These are phyloP conservation scores for Plagodis dolabraria DNA, from an alignment of 2,888 invertebrate species.

Conservation along the genomic window DNA sequence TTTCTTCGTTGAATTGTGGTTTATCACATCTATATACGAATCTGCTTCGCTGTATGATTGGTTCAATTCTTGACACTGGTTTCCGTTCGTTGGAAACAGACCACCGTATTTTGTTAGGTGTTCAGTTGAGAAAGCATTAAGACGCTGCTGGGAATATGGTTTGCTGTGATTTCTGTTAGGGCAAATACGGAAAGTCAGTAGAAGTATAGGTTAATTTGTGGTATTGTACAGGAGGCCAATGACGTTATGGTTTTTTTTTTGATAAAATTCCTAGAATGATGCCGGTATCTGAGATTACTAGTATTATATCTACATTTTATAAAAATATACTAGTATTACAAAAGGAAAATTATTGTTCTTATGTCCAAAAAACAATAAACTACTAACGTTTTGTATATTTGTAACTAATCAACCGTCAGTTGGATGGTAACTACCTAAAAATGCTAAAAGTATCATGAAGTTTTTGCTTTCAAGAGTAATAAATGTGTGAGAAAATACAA, in stretches of 20 bases:
- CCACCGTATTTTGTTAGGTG: conserved; percentile 80
- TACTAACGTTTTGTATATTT: too few relatives aligned
- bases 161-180: conserved; percentile 81
- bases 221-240: conserved; percentile 21
- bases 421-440: too few relatives aligned
- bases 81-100: conserved; percentile 77
- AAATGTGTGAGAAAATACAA: too few relatives aligned
- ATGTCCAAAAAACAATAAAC: too few relatives aligned
- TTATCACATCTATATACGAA: conserved; percentile 77
- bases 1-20: conserved; percentile 66
- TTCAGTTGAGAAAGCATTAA: conserved; percentile 82
- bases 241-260: conserved; percentile 31
- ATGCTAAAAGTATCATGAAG: too few relatives aligned
- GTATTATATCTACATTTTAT: too few relatives aligned
- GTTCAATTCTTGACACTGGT: conserved; percentile 78
- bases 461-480: too few relatives aligned
- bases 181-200: conserved; percentile 68
- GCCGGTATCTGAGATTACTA: too few relatives aligned
- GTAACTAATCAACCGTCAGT: too few relatives aligned
- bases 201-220: conserved; percentile 41
- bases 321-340: too few relatives aligned
- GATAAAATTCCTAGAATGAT: not conserved
- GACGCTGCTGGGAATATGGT: conserved; percentile 83
- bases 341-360: too few relatives aligned
- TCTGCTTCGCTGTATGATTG: conserved; percentile 80